These are phyloP conservation scores for Mus caroli DNA, from an alignment of 2,797 vertebrate genomes.

Conservation along the genomic window DNA sequence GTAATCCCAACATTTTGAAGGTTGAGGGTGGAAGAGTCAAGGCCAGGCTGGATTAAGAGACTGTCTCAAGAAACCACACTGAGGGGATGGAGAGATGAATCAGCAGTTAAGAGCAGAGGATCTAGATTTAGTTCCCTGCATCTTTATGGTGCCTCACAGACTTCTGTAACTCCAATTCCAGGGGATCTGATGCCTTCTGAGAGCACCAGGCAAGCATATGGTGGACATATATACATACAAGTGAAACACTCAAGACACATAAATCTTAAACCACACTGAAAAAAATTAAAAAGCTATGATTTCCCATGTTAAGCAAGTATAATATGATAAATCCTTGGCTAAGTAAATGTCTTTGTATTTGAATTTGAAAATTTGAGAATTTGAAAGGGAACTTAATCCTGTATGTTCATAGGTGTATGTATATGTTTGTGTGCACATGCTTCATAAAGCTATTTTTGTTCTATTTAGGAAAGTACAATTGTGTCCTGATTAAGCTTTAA, in stretches of 20 bases:
- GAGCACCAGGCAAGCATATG: not conserved
- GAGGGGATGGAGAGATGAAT: not conserved
- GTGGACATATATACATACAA: not conserved
- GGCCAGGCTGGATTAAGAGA: not conserved
- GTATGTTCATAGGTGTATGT: not conserved
- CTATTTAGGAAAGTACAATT: constrained; percentile 57
- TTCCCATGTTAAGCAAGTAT: not conserved
- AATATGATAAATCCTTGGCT: not conserved
- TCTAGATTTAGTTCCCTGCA: not conserved
- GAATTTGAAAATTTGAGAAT: not conserved
- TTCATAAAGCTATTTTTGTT: constrained; percentile 64
- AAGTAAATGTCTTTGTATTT: constrained; percentile 16
- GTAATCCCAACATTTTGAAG: not conserved
- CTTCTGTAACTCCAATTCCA: not conserved
- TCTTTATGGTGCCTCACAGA: not conserved
- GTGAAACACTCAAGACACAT: not conserved
- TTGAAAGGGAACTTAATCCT: constrained; percentile 19
- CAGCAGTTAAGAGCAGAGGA: not conserved
- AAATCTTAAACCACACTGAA: not conserved
- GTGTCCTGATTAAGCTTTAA: constrained; percentile 36
- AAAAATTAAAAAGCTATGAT: not conserved
- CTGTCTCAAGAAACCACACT: not conserved
- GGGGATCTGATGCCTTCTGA: not conserved
- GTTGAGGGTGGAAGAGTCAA: not conserved
- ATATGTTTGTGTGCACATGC: not conserved